Evolutionary conservation across 2,113 vertebrate species (phyloP), one percentile per base, ranked within the genome.

Genomic region (Takifugu flavidus): DNA sequence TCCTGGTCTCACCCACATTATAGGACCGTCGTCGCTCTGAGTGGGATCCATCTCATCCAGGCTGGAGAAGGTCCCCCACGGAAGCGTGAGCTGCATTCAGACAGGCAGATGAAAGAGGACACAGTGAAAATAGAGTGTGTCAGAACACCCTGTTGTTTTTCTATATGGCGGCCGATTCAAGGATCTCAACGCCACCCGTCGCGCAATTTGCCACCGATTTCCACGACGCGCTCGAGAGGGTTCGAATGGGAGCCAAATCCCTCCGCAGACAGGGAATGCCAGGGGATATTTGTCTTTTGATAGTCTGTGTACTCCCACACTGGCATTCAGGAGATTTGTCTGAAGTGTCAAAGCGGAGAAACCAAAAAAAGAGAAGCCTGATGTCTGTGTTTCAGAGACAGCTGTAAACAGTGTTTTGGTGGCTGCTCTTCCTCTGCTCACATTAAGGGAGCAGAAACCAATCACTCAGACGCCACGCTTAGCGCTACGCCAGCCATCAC

Each of bases 1-100:
- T 88, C 96, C 96, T 0, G 96, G 96, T 55, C 96, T 93, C 78
- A 99, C 96, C 96, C 96, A 99, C 96, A 99, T 94, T 70, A 99
- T 99, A 52, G 96, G 96, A 56, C 96, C 96, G 58, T 99, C 96
- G 72, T 99, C 96, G 20, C 96, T 98, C 72, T 99, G 95, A 66
- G 90, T 94, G 58, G 95, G 96, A 86, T 89, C 91, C 85, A 93
- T 93, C 82, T 90, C 88, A 73, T 92, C 92, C 85, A 99, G 91
- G 84, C 93, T 96, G 88, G 96, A 98, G 69, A 94, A 89, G 1
- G 93, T 94, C 59, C 96, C 96, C 96, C 96, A 98, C 0, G 96
- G 96, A 80, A 99, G 89, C 66, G 96, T 98, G 81, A 92, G 90
- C 96, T 98, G 89, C 59, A 79, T 90, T 78, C 62, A 62, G 6